Conservation (phyloP, 2,888 invertebrate species). For the Oxycera nigricornis region DNA sequence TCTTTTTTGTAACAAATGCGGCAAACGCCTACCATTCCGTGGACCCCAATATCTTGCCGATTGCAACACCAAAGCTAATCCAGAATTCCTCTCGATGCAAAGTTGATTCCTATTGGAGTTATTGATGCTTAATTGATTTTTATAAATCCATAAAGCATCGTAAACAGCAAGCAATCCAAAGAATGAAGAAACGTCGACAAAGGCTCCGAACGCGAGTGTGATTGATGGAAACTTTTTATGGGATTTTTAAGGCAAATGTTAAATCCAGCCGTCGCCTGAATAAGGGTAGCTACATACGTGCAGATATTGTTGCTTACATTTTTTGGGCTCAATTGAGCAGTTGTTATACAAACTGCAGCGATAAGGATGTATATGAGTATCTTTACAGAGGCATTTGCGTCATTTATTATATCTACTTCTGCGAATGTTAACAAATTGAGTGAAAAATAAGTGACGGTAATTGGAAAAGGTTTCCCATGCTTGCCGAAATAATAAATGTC, state of each 20-base stretch:
- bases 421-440: no score
- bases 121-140: constrained; percentile 29
- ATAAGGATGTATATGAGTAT: no score
- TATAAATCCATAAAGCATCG: neutral
- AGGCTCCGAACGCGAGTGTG: constrained; percentile 5
- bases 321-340: no score
- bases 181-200: neutral
- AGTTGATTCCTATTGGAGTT: constrained; percentile 11
- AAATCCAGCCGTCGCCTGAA: neutral
- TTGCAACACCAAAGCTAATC: neutral
- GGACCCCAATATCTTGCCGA: neutral
- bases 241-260: neutral
- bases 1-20: neutral
- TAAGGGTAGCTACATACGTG: neutral
- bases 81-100: neutral
- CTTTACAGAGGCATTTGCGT: no score
- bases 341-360: no score
- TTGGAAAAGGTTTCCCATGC: no score
- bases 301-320: no score
- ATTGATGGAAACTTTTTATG: constrained; percentile 36
- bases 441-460: no score
- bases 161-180: neutral
- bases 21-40: neutral
- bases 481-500: no score
- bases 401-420: no score